Percentiles rank a stretch among this genome's conserved stretches.
Conservation (phyloP, 2,888 invertebrate species). For the Conchocele bisecta region DNA sequence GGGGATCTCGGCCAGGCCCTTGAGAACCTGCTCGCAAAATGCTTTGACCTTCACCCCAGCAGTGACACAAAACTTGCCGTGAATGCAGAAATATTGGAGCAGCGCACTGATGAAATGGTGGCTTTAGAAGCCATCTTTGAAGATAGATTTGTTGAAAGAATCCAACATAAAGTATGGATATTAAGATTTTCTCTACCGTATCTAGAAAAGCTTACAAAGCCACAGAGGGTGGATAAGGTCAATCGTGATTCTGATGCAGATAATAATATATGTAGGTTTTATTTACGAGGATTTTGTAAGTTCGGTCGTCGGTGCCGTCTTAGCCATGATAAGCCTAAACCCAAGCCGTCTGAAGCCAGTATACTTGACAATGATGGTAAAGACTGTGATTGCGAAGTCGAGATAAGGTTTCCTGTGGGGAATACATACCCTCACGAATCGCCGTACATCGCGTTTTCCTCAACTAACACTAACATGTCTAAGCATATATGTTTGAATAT, state of each 20-base stretch:
- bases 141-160: constrained; percentile 70
- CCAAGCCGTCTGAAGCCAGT: constrained; percentile 15
- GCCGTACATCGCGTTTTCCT: constrained; percentile 75
- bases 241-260: constrained; percentile 1
- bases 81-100: constrained; percentile 63
- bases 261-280: constrained; percentile 68
- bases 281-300: constrained; percentile 72
- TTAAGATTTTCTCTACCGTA: constrained; percentile 67
- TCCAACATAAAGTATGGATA: constrained; percentile 74
- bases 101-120: constrained; percentile 75
- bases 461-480: constrained; percentile 64
- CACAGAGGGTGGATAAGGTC: constrained; percentile 19
- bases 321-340: constrained; percentile 55
- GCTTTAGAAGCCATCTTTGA: constrained; percentile 78
- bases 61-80: constrained; percentile 9
- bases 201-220: constrained; percentile 59
- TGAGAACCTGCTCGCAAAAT: constrained; percentile 74
- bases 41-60: constrained; percentile 60
- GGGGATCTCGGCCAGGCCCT: constrained; percentile 75
- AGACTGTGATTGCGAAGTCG: constrained; percentile 67
- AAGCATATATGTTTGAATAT: constrained; percentile 72
- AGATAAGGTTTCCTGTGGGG: constrained; percentile 74
- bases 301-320: constrained; percentile 71
- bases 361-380: constrained; percentile 12
- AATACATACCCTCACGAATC: constrained; percentile 75